phyloP scores from a whole-genome alignment of 2,888 invertebrate species.

The Drosophila melanocephala region DNA sequence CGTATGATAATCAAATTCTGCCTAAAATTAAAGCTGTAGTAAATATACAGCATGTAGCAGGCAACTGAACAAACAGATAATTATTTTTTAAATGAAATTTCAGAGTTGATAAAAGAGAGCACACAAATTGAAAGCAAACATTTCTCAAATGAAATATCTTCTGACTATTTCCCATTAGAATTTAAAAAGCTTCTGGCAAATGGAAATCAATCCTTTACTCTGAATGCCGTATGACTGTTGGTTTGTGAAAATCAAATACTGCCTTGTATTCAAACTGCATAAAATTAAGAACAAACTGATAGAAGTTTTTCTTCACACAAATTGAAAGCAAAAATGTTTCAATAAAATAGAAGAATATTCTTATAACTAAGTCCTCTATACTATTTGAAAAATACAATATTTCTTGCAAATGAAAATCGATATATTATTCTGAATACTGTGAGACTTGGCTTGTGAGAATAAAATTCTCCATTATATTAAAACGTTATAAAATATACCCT shows the following conservation, averaged over 20 bases:
- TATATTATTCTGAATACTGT: neutral
- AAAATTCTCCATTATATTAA: neutral
- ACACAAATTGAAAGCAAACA: slow-evolving; percentile 18
- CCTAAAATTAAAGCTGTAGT: neutral
- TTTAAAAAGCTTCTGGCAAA: neutral
- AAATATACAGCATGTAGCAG: neutral
- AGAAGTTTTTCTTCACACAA: neutral
- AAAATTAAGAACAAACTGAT: neutral
- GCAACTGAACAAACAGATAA: slow-evolving; percentile 2
- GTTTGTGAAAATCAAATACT: neutral
- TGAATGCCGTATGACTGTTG: neutral
- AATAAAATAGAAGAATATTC: neutral
- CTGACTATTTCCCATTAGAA: neutral
- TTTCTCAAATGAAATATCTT: neutral
- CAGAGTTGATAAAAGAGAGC: neutral
- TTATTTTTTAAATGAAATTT: neutral
- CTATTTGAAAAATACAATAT: neutral
- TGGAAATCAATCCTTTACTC: neutral
- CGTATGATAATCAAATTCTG: neutral
- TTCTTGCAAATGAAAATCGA: neutral
- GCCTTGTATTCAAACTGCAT: neutral
- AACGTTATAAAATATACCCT: neutral
- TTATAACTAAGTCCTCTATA: neutral
- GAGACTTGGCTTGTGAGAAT: neutral
- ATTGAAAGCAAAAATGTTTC: neutral